Percentiles rank a stretch among this genome's conserved stretches.
Evolutionary conservation across 92 coral and sea anemone genomes (phyloP).

Genomic region (Umimayanthus kanabou): DNA sequence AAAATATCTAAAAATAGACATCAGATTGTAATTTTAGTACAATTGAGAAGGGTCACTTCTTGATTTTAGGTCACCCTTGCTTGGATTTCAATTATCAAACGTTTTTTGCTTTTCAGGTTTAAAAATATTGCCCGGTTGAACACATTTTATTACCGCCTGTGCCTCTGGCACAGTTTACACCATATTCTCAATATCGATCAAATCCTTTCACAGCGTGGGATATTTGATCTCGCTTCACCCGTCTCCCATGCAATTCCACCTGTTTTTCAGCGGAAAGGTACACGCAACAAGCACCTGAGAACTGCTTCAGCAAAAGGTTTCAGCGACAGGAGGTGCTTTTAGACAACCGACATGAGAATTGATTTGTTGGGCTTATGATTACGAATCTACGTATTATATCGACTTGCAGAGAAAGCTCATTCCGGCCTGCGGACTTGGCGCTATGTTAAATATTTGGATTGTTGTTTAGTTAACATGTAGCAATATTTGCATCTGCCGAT

Average conservation of each 20-base stretch:
- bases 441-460: background rate
- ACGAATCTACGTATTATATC: background rate
- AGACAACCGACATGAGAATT: background rate
- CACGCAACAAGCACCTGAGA: slow-evolving; percentile 8
- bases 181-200: background rate
- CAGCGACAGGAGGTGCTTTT: background rate
- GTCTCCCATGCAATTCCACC: slow-evolving; percentile 6
- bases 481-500: background rate
- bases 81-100: background rate
- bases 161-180: slow-evolving; percentile 10
- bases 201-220: background rate
- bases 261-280: background rate
- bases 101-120: background rate
- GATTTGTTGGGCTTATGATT: background rate
- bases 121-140: background rate
- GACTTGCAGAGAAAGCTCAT: background rate
- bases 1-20: background rate
- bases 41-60: background rate
- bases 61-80: background rate
- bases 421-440: background rate
- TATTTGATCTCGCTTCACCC: slow-evolving; percentile 8
- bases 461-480: background rate
- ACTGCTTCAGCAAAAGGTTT: background rate
- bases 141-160: background rate
- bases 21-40: too few species aligned